These are phyloP conservation scores for Chiloscyllium plagiosum DNA, from an alignment of 2,113 vertebrate species.

Conservation along the genomic window DNA sequence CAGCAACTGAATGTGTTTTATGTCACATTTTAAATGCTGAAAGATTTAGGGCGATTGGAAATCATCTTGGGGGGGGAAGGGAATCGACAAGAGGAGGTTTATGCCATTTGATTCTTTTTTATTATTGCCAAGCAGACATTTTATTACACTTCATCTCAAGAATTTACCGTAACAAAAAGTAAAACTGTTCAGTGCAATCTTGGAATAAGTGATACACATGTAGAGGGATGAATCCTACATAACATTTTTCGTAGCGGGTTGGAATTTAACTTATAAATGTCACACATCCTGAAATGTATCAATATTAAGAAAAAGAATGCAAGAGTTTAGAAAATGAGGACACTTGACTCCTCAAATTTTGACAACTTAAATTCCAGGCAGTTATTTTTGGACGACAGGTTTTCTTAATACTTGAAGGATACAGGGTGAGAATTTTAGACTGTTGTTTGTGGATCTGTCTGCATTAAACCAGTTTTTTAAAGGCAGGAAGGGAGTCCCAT, in stretches of 20 bases:
- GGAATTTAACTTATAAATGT: not conserved
- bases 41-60: not conserved
- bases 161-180: not conserved
- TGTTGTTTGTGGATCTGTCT: not conserved
- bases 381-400: not conserved
- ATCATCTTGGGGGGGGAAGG: not conserved
- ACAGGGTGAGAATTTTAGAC: not conserved
- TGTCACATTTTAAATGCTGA: not conserved
- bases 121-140: not conserved
- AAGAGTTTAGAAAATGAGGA: not conserved
- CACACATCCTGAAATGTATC: not conserved
- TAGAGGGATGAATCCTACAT: not conserved
- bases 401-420: not conserved
- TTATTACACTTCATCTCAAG: not conserved
- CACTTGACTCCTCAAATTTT: not conserved
- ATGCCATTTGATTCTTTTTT: not conserved
- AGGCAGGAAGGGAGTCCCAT: not conserved
- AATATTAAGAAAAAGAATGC: not conserved
- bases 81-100: not conserved
- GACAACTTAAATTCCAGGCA: not conserved
- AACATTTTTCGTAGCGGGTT: not conserved
- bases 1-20: slow-evolving; percentile 29
- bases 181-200: not conserved
- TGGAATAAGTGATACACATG: not conserved
- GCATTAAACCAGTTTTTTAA: not conserved